These are phyloP conservation scores for Hapalemur alaotrensis DNA, from an alignment of 2,797 vertebrate species.

Conservation along the genomic window DNA sequence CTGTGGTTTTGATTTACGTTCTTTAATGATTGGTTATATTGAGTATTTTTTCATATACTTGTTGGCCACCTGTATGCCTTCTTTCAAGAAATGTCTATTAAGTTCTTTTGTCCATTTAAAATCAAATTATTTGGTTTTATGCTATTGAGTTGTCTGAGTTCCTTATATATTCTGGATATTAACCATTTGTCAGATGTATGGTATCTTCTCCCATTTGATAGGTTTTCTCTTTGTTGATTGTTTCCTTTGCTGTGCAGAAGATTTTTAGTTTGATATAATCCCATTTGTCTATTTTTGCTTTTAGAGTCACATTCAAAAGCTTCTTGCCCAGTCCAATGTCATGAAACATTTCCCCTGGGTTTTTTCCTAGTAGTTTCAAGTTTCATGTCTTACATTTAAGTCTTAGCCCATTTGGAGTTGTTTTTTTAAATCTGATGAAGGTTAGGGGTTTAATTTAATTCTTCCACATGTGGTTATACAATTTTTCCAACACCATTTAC, in stretches of 20 bases:
- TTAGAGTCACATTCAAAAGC: neutral
- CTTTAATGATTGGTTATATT: neutral
- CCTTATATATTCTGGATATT: neutral
- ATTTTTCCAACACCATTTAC: neutral
- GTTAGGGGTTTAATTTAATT: neutral
- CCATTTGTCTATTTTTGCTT: neutral
- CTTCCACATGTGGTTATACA: neutral
- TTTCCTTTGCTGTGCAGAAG: neutral
- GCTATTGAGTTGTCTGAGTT: neutral
- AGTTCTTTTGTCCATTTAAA: neutral
- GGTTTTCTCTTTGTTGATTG: neutral
- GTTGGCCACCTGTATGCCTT: neutral
- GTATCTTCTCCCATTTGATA: neutral
- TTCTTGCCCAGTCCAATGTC: neutral
- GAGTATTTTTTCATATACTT: neutral
- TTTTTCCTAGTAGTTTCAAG: neutral
- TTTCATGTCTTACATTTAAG: neutral
- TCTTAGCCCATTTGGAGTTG: neutral
- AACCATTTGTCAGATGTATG: neutral
- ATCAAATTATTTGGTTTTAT: neutral
- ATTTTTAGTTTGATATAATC: neutral
- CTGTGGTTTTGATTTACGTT: neutral
- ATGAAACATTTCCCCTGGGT: neutral
- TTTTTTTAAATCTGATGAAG: neutral
- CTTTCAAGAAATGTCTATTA: neutral